Conservation (phyloP, 1,140 invertebrate species). For the Linepithema humile region DNA sequence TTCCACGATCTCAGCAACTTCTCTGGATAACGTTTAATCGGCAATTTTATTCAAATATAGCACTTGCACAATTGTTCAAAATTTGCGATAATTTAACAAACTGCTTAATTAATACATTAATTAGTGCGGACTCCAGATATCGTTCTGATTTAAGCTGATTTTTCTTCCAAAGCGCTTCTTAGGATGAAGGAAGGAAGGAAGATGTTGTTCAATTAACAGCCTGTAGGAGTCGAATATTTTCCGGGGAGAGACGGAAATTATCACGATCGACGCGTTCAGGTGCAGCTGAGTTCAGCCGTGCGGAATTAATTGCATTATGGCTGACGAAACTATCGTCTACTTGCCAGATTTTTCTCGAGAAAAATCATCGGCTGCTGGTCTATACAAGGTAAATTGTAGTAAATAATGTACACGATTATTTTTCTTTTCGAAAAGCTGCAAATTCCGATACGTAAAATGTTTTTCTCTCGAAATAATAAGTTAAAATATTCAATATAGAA, state of each 20-base stretch:
- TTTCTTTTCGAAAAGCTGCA: neutral
- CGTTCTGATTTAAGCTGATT: conserved; percentile 2
- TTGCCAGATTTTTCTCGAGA: conserved; percentile 22
- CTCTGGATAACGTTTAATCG: conserved; percentile 15
- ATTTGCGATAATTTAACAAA: neutral
- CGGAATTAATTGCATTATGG: conserved; percentile 53
- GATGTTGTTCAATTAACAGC: conserved; percentile 56
- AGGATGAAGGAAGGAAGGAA: conserved; percentile 15
- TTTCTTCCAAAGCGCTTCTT: conserved; percentile 20
- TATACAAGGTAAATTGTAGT: neutral
- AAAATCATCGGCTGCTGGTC: neutral
- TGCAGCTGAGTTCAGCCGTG: conserved; percentile 50
- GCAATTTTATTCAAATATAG: neutral
- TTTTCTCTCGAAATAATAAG: neutral
- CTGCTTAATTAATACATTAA: conserved; percentile 37
- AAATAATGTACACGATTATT: neutral
- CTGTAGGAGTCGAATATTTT: conserved; percentile 45
- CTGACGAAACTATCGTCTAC: conserved; percentile 23
- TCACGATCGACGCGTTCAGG: conserved; percentile 52
- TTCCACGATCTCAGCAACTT: conserved; percentile 30
- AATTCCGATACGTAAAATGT: neutral
- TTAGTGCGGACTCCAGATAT: neutral
- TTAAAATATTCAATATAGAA: neutral
- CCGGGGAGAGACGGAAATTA: conserved; percentile 21
- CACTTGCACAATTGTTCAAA: conserved; percentile 13